phyloP scores from a whole-genome alignment of 2,113 vertebrate genomes.

The Ceuthmochares aereus region DNA sequence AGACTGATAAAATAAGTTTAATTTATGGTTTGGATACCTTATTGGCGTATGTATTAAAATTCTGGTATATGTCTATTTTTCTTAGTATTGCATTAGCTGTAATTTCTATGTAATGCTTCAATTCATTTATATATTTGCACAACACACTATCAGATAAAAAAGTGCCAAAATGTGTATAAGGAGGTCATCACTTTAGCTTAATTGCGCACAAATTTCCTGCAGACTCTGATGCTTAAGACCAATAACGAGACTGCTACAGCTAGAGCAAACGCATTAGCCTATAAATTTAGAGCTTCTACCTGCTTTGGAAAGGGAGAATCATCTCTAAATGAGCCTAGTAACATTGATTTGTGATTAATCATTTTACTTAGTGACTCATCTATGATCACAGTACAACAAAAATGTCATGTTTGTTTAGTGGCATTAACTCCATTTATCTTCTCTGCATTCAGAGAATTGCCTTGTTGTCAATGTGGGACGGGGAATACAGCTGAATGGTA shows the following conservation, averaged over 20 bases:
- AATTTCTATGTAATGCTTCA: conserved; percentile 77
- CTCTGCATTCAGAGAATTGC: conserved; percentile 72
- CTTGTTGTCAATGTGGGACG: conserved; percentile 69
- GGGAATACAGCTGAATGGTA: conserved; percentile 38
- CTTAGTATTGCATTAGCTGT: conserved; percentile 74
- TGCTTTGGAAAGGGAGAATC: conserved; percentile 70
- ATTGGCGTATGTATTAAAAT: conserved; percentile 74
- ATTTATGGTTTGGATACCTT: conserved; percentile 56
- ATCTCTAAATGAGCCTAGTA: conserved; percentile 79
- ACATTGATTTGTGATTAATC: conserved; percentile 83
- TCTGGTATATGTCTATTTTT: conserved; percentile 64
- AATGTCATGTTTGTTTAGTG: conserved; percentile 78
- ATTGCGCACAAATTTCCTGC: conserved; percentile 78
- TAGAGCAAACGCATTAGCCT: conserved; percentile 81
- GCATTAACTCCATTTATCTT: conserved; percentile 78
- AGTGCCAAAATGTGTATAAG: conserved; percentile 75
- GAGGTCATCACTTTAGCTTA: conserved; percentile 76
- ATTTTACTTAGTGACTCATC: conserved; percentile 80
- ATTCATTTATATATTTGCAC: conserved; percentile 79
- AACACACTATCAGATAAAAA: conserved; percentile 71
- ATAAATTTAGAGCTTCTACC: conserved; percentile 75
- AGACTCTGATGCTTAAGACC: conserved; percentile 61
- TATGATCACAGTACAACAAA: conserved; percentile 75
- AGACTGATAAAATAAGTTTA: conserved; percentile 69
- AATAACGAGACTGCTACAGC: conserved; percentile 73